Conservation (phyloP, 2,888 invertebrate species). For the Synanthedon formicaeformis region DNA sequence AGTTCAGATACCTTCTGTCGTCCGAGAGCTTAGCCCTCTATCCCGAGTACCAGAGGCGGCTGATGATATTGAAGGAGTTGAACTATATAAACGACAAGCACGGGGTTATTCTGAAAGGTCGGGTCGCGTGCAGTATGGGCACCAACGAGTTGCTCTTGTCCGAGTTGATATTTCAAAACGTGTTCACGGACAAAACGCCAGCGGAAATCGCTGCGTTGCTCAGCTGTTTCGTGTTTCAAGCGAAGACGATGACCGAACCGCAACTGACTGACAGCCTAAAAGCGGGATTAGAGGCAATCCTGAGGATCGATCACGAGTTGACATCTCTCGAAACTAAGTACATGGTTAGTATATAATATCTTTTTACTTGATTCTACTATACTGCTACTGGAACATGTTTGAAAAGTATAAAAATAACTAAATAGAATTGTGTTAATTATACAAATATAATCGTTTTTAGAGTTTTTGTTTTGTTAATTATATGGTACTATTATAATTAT, state of each 20-base stretch:
- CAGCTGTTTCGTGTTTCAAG: slow-evolving; percentile 93
- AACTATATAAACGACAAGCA: slow-evolving; percentile 73
- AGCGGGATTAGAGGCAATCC: slow-evolving; percentile 76
- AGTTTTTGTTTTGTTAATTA: no score
- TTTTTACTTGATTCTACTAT: background rate
- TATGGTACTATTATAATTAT: no score
- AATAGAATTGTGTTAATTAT: background rate
- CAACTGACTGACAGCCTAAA: slow-evolving; percentile 71
- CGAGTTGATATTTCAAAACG: slow-evolving; percentile 91
- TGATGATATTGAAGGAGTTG: slow-evolving; percentile 79
- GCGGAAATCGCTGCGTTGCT: slow-evolving; percentile 95
- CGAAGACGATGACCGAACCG: slow-evolving; percentile 75
- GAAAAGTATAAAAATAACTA: background rate
- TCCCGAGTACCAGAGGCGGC: slow-evolving; percentile 89
- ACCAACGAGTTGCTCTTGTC: slow-evolving; percentile 91
- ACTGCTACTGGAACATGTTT: background rate
- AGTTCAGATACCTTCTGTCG: slow-evolving; percentile 81
- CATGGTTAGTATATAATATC: slow-evolving; percentile 47
- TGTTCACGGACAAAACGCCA: slow-evolving; percentile 85
- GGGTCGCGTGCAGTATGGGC: slow-evolving; percentile 62
- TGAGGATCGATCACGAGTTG: slow-evolving; percentile 77
- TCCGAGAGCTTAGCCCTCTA: slow-evolving; percentile 87
- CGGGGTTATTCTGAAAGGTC: slow-evolving; percentile 56
- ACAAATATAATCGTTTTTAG: no score
- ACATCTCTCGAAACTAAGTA: slow-evolving; percentile 74